phyloP scores from a whole-genome alignment of 2,888 invertebrate genomes.

The Hipparchia sbordonii region DNA sequence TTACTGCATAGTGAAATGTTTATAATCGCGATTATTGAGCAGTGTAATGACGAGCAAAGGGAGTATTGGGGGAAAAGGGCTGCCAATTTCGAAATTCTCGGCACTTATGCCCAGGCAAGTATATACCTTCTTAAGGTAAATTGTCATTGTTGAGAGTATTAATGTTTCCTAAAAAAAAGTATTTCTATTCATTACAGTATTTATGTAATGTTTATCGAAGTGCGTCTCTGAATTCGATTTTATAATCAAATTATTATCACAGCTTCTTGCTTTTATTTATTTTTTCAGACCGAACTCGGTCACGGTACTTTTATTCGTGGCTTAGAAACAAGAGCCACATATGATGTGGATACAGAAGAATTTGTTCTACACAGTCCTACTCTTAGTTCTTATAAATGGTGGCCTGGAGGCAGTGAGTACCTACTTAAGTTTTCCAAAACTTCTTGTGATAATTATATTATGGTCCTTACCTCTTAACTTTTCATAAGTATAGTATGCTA shows the following conservation, averaged over 20 bases:
- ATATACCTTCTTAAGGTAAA: neutral
- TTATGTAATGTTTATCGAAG: too few relatives aligned
- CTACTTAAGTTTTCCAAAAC: too few relatives aligned
- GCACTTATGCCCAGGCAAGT: conserved; percentile 94
- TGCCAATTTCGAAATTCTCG: conserved; percentile 91
- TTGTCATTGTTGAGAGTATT: too few relatives aligned
- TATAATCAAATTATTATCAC: neutral
- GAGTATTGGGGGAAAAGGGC: conserved; percentile 92
- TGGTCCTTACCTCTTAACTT: too few relatives aligned
- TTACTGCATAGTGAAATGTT: conserved; percentile 95
- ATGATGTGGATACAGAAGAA: conserved; percentile 91
- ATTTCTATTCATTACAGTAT: too few relatives aligned
- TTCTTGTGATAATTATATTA: too few relatives aligned
- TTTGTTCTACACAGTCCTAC: conserved; percentile 94
- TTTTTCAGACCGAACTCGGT: conserved; percentile 92
- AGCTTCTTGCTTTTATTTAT: neutral
- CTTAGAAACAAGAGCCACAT: conserved; percentile 95
- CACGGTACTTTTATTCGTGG: conserved; percentile 97
- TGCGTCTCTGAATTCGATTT: neutral
- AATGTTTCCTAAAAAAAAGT: too few relatives aligned
- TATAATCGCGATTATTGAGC: conserved; percentile 92
- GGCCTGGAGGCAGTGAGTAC: conserved; percentile 95
- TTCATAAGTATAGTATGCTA: too few relatives aligned
- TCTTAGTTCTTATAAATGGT: conserved; percentile 96
- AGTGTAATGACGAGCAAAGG: conserved; percentile 92